Evolutionary conservation across 1,140 invertebrate species (phyloP).

Genomic region (Drosophila cardini): DNA sequence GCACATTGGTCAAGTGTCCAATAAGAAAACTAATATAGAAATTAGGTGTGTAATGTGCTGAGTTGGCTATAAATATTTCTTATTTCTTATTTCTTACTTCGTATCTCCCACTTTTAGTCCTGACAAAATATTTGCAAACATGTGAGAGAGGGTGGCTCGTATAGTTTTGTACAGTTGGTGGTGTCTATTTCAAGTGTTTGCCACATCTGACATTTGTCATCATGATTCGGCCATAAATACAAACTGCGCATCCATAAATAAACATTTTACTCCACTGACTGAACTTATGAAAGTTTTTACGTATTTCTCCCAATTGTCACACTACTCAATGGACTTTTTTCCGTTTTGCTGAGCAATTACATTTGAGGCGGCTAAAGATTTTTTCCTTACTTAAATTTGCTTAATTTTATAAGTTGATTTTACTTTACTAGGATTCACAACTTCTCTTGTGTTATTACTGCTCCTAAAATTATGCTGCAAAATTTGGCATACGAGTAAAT

Average conservation of each 20-base stretch:
- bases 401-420: no score
- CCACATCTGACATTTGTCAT: conserved; percentile 80
- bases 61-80: conserved; percentile 76
- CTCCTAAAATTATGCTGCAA: no score
- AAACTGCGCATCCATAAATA: conserved; percentile 77
- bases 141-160: conserved; percentile 56
- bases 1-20: conserved; percentile 31
- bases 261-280: conserved; percentile 56
- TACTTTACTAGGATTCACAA: no score
- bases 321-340: conserved; percentile 22
- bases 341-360: conserved; percentile 26
- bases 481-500: no score
- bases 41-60: conserved; percentile 83
- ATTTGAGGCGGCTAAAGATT: neutral
- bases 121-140: conserved; percentile 77
- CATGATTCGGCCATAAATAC: conserved; percentile 82
- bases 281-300: conserved; percentile 32
- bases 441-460: no score
- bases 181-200: conserved; percentile 77
- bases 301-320: conserved; percentile 2
- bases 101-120: neutral
- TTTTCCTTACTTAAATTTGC: neutral
- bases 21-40: conserved; percentile 78
- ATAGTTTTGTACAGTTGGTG: conserved; percentile 15
- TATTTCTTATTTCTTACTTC: conserved; percentile 28